These are phyloP conservation scores for Microctenopoma steveboyesi DNA, from an alignment of 2,797 vertebrate species.

Conservation along the genomic window DNA sequence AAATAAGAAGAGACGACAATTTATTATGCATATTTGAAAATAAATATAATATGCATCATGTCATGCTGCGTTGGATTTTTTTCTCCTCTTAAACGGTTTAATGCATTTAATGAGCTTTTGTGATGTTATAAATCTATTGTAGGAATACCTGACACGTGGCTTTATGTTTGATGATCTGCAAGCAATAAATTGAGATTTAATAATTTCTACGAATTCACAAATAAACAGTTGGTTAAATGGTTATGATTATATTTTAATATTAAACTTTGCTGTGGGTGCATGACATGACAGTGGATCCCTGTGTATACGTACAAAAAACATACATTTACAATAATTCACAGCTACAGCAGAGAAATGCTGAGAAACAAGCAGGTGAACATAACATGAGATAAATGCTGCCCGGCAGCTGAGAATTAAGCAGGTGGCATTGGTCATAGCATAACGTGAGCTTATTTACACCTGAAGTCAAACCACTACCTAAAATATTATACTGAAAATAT, in stretches of 20 bases:
- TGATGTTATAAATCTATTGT: too few relatives aligned
- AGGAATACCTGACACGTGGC: too few relatives aligned
- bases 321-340: neutral
- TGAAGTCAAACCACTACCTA: neutral
- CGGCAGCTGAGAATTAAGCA: constrained; percentile 31
- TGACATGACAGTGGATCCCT: too few relatives aligned
- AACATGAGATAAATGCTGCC: neutral
- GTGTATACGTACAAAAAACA: too few relatives aligned
- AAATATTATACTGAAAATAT: too few relatives aligned
- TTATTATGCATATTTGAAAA: constrained; percentile 71
- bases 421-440: neutral
- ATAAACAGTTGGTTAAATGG: too few relatives aligned
- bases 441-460: constrained; percentile 3
- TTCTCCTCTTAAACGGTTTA: neutral
- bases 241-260: too few relatives aligned
- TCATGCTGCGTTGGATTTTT: constrained; percentile 10
- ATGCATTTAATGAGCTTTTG: neutral
- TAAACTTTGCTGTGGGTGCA: too few relatives aligned
- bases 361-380: constrained; percentile 10
- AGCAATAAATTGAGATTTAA: too few relatives aligned
- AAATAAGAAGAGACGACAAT: constrained; percentile 42
- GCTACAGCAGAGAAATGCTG: constrained; percentile 1
- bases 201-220: too few relatives aligned
- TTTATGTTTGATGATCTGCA: too few relatives aligned
- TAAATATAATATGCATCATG: constrained; percentile 66